A percentile compares a stretch with the other conserved stretches of the same genome.
phyloP scores from a whole-genome alignment of 2,113 vertebrate genomes.

The Trichomycterus rosablanca region DNA sequence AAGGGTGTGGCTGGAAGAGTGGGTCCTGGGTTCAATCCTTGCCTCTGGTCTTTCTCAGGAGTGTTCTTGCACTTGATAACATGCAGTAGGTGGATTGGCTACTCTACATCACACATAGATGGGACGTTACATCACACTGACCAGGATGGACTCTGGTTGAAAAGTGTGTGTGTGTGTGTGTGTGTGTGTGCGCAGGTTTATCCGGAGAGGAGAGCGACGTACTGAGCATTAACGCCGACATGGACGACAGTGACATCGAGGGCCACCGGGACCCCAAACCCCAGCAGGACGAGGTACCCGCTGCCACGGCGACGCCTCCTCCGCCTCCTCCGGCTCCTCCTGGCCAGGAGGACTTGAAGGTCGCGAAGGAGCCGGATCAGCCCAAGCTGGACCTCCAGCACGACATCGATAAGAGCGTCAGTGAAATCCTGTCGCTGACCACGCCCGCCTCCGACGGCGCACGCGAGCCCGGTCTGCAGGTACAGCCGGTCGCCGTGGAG shows the following conservation, averaged over 20 bases:
- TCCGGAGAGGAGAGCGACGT: slow-evolving; percentile 91
- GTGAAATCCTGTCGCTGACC: slow-evolving; percentile 81
- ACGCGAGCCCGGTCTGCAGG: slow-evolving; percentile 35
- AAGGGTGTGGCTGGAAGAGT: no score
- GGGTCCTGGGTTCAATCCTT: no score
- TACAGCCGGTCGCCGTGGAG: slow-evolving; percentile 20
- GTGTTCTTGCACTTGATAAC: no score
- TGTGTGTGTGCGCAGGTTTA: slow-evolving; percentile 22
- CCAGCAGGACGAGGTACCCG: background rate
- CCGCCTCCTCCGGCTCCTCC: slow-evolving; percentile 47
- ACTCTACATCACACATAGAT: no score
- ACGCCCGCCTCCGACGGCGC: slow-evolving; percentile 54
- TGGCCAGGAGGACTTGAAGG: slow-evolving; percentile 49
- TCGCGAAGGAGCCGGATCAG: slow-evolving; percentile 51
- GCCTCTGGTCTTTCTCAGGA: no score
- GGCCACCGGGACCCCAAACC: slow-evolving; percentile 76
- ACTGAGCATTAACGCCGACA: slow-evolving; percentile 93
- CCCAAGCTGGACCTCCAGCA: slow-evolving; percentile 74
- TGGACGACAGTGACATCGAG: slow-evolving; percentile 94
- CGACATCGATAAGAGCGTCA: slow-evolving; percentile 93
- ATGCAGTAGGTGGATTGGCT: no score
- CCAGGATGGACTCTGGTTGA: no score
- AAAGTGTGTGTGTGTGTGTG: slow-evolving; percentile 1
- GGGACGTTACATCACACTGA: no score
- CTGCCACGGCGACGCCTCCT: slow-evolving; percentile 34